Conservation (phyloP, 2,888 invertebrate genomes). For the Fragum sueziense region DNA sequence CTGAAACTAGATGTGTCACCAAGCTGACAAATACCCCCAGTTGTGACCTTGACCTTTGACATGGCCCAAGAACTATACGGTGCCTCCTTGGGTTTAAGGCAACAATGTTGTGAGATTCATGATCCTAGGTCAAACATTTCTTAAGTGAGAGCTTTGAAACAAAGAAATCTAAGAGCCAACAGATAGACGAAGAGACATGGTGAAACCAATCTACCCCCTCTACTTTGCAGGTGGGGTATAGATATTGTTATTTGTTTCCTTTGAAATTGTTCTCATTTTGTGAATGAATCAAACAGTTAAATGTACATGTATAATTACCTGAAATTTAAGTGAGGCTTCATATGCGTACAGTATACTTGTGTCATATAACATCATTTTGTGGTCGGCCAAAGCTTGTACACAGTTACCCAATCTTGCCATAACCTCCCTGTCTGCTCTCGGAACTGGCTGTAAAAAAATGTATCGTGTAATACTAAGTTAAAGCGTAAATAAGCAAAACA, state of each 20-base stretch:
- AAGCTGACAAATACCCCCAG: too few relatives aligned
- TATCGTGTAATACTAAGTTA: too few relatives aligned
- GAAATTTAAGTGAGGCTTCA: constrained; percentile 93
- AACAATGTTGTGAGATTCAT: too few relatives aligned
- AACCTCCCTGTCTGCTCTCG: constrained; percentile 89
- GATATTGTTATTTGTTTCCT: not conserved
- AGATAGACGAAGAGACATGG: not conserved
- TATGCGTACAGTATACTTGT: constrained; percentile 95
- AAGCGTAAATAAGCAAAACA: too few relatives aligned
- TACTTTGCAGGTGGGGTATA: not conserved
- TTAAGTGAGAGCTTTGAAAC: not conserved
- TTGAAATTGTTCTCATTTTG: not conserved
- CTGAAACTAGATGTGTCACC: too few relatives aligned
- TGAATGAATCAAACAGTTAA: not conserved
- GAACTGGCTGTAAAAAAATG: constrained; percentile 88
- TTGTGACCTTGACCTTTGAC: too few relatives aligned
- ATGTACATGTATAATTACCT: constrained; percentile 82
- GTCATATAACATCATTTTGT: constrained; percentile 95
- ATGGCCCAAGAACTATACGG: too few relatives aligned
- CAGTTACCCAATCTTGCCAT: constrained; percentile 95
- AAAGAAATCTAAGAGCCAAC: not conserved
- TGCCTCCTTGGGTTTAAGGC: too few relatives aligned
- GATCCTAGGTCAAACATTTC: too few relatives aligned
- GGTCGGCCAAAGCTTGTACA: constrained; percentile 91
- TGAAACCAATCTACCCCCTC: not conserved